Evolutionary conservation across 2,797 vertebrate species (phyloP).

Genomic region (Aulostomus chinensis): DNA sequence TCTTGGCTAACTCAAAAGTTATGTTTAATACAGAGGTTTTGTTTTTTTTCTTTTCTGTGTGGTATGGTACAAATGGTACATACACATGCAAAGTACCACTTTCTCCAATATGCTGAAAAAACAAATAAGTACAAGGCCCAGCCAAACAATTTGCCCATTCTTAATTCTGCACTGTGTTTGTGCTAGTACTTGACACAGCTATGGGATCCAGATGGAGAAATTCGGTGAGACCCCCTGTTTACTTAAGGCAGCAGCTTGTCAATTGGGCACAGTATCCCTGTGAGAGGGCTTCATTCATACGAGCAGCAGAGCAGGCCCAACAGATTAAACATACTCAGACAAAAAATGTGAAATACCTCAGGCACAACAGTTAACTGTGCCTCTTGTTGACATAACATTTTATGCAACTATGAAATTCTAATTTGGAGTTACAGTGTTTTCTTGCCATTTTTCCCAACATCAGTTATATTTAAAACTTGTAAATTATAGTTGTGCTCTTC

Average conservation of each 20-base stretch:
- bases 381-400: constrained; percentile 35
- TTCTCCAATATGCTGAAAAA: constrained; percentile 44
- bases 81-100: no score
- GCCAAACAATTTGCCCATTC: constrained; percentile 71
- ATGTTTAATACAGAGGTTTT: no score
- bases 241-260: constrained; percentile 89
- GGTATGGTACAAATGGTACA: constrained; percentile 1
- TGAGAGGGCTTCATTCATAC: constrained; percentile 91
- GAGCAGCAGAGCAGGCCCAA: constrained; percentile 54
- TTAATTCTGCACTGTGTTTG: constrained; percentile 84
- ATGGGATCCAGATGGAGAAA: constrained; percentile 88
- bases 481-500: not conserved
- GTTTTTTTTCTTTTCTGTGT: no score
- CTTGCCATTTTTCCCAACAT: not conserved
- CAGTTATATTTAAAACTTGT: constrained; percentile 4
- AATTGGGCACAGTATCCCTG: constrained; percentile 87
- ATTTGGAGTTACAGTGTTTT: not conserved
- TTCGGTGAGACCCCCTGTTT: constrained; percentile 84
- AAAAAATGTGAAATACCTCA: constrained; percentile 54
- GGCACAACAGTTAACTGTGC: constrained; percentile 37
- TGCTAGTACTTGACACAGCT: constrained; percentile 81
- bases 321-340: constrained; percentile 66
- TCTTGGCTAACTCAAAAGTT: no score
- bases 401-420: not conserved
- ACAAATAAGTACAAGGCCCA: constrained; percentile 31